A percentile compares a stretch with the other conserved stretches of the same genome.
Conservation (phyloP, 2,797 vertebrate genomes). For the Austrolebias charrua region DNA sequence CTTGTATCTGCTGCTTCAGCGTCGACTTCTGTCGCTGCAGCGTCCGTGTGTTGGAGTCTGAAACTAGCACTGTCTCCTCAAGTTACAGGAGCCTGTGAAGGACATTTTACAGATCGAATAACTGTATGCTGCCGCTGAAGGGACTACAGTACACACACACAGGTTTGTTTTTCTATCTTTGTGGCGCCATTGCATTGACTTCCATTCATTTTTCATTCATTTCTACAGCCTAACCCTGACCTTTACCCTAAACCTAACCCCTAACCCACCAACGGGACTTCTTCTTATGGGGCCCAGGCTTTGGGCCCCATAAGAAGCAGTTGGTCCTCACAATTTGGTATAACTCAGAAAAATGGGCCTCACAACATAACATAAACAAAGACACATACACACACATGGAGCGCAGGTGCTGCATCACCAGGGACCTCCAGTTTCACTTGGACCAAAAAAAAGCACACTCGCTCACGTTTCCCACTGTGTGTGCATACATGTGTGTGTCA, state of each 20-base stretch:
- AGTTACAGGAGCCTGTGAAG: slow-evolving; percentile 1
- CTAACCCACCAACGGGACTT: too few species aligned
- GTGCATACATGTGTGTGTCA: slow-evolving; percentile 18
- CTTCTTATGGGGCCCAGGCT: too few species aligned
- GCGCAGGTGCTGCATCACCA: slow-evolving; percentile 32
- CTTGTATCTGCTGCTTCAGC: neutral
- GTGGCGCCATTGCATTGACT: too few species aligned
- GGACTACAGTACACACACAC: neutral
- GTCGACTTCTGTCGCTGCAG: neutral
- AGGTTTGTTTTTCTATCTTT: too few species aligned
- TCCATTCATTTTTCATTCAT: too few species aligned
- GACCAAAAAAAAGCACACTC: slow-evolving; percentile 36
- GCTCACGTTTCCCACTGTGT: slow-evolving; percentile 29
- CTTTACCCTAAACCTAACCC: too few species aligned
- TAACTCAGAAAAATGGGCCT: too few species aligned
- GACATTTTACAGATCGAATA: slow-evolving; percentile 6
- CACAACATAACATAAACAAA: too few species aligned
- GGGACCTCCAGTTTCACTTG: slow-evolving; percentile 30
- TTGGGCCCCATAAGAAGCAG: too few species aligned
- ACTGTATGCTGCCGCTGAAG: neutral
- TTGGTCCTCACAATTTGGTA: too few species aligned
- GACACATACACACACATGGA: neutral
- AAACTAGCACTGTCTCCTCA: neutral
- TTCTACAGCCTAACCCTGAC: too few species aligned
- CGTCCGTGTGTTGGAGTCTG: neutral